phyloP scores from a whole-genome alignment of 2,888 invertebrate species.

The Odontothrips loti region DNA sequence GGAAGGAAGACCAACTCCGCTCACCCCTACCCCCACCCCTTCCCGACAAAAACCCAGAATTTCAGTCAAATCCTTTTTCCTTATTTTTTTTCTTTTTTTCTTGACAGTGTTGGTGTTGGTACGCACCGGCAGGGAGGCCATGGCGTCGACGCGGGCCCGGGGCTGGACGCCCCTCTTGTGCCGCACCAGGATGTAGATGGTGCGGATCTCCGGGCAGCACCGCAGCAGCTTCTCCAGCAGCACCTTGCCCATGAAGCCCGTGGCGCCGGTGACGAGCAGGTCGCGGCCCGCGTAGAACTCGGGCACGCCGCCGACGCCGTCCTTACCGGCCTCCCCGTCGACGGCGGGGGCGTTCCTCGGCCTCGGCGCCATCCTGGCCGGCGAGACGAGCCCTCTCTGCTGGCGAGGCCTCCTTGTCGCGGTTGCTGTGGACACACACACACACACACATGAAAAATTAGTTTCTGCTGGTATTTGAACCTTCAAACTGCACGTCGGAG shows the following conservation, averaged over 20 bases:
- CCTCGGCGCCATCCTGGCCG: not conserved
- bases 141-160: slow-evolving; percentile 29
- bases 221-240: slow-evolving; percentile 32
- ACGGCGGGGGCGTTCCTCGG: not conserved
- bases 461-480: no score
- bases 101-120: no score
- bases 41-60: no score
- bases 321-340: not conserved
- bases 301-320: not conserved
- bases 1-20: no score
- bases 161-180: slow-evolving; percentile 14
- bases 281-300: slow-evolving; percentile 29
- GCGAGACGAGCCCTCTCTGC: not conserved
- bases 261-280: slow-evolving; percentile 29
- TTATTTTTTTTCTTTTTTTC: no score
- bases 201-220: slow-evolving; percentile 29
- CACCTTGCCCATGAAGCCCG: slow-evolving; percentile 32
- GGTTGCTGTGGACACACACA: no score
- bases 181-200: slow-evolving; percentile 30
- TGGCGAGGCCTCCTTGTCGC: no score
- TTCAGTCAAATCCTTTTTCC: no score
- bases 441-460: no score
- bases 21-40: no score
- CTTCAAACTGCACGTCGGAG: no score
- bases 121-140: slow-evolving; percentile 26